Conservation (phyloP, 2,888 invertebrate species). For the Sarcophaga subvicina region DNA sequence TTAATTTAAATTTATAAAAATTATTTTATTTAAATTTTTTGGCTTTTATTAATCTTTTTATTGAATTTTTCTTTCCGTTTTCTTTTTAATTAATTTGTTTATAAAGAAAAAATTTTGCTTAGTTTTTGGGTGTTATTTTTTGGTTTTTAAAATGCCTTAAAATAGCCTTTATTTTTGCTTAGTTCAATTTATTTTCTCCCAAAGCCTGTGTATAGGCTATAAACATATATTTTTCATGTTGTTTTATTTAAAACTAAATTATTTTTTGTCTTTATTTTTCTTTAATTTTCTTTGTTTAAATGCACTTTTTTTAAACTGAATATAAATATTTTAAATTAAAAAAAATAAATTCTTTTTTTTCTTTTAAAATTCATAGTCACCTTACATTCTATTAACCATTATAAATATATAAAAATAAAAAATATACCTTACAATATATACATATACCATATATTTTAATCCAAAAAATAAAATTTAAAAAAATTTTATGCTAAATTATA, state of each 20-base stretch:
- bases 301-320: slow-evolving; percentile 50
- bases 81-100: neutral
- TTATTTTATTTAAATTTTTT: neutral
- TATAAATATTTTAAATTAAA: slow-evolving; percentile 17
- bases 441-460: neutral
- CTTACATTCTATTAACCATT: slow-evolving; percentile 61
- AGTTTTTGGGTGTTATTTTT: neutral
- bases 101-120: slow-evolving; percentile 1
- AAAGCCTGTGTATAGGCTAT: slow-evolving; percentile 2
- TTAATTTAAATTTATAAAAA: neutral
- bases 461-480: slow-evolving; percentile 17
- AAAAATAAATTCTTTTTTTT: neutral
- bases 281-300: slow-evolving; percentile 11
- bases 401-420: no score
- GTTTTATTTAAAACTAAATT: slow-evolving; percentile 7
- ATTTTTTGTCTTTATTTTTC: slow-evolving; percentile 13
- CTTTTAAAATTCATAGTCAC: slow-evolving; percentile 65
- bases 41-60: neutral
- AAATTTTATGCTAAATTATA: slow-evolving; percentile 17
- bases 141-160: slow-evolving; percentile 34
- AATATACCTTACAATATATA: no score
- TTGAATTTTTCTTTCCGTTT: neutral
- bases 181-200: neutral
- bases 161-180: slow-evolving; percentile 37
- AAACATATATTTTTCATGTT: neutral